These are phyloP conservation scores for Thereva unica DNA, from an alignment of 2,888 invertebrate species.

Conservation along the genomic window DNA sequence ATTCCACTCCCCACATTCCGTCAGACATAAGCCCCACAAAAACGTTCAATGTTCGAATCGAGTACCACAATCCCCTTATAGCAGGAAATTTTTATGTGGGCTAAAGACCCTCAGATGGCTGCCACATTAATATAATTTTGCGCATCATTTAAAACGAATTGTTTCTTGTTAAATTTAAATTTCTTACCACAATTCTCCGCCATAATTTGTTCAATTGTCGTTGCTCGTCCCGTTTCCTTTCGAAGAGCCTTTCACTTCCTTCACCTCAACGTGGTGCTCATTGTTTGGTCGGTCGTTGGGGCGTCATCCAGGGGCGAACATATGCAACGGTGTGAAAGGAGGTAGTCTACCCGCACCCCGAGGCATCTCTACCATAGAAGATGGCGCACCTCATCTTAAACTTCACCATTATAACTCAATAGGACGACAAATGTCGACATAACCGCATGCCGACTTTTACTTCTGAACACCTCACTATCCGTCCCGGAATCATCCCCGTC, in stretches of 20 bases:
- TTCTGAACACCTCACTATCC: conserved; percentile 15
- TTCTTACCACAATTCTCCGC: conserved; percentile 41
- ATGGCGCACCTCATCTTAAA: conserved; percentile 38
- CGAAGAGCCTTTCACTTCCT: neutral
- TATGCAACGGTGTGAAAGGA: conserved; percentile 12
- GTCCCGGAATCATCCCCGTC: neutral
- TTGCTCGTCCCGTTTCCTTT: conserved; percentile 2
- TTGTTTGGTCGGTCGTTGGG: conserved; percentile 15
- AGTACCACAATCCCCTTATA: too few relatives aligned
- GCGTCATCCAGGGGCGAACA: conserved; percentile 18
- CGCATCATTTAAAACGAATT: conserved; percentile 43
- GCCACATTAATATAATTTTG: conserved; percentile 43
- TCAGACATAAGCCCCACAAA: too few relatives aligned
- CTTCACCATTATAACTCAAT: conserved; percentile 40
- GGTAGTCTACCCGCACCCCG: conserved; percentile 7
- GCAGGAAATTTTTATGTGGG: too few relatives aligned
- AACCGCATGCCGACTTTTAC: conserved; percentile 35
- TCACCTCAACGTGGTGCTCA: conserved; percentile 5
- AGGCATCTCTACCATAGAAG: conserved; percentile 23
- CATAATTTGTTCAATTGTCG: conserved; percentile 41
- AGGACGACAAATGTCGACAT: conserved; percentile 38
- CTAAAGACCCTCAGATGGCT: too few relatives aligned
- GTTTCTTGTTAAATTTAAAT: conserved; percentile 42
- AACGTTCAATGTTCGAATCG: too few relatives aligned
- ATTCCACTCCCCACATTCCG: too few relatives aligned